Evolutionary conservation across 2,888 invertebrate species (phyloP).

Genomic region (Drosophila yooni): DNA sequence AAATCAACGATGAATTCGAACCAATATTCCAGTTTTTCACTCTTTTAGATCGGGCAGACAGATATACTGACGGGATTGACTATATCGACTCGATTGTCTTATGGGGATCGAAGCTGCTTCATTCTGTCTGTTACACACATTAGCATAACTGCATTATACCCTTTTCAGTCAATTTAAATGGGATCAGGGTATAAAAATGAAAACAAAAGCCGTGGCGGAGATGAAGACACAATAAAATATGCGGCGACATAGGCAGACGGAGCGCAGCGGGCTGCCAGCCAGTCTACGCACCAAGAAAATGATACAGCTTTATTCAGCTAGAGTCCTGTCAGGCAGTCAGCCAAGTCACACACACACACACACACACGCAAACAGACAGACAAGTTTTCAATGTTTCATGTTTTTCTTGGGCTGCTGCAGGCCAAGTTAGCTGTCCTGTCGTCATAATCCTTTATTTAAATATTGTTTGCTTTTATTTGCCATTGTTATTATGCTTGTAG

Average conservation of each 20-base stretch:
- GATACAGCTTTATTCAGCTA: constrained; percentile 18
- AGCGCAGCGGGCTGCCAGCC: constrained; percentile 70
- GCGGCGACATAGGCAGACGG: constrained; percentile 48
- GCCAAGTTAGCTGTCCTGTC: constrained; percentile 50
- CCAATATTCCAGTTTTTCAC: not conserved
- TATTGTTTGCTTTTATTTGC: constrained; percentile 74
- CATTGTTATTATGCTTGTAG: constrained; percentile 68
- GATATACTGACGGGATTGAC: not conserved
- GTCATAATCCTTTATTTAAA: constrained; percentile 78
- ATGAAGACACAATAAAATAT: constrained; percentile 54
- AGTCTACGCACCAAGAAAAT: constrained; percentile 63
- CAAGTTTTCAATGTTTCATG: constrained; percentile 38
- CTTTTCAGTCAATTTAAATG: not conserved
- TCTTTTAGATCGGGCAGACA: not conserved
- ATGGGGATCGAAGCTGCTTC: not conserved
- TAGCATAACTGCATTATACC: constrained; percentile 1
- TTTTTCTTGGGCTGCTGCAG: constrained; percentile 49
- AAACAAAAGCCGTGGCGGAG: constrained; percentile 11
- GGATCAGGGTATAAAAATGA: constrained; percentile 23
- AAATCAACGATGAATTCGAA: not conserved
- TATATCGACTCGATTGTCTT: not conserved
- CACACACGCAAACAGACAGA: constrained; percentile 27
- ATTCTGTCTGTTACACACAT: not conserved
- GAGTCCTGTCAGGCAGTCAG: constrained; percentile 45
- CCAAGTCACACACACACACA: constrained; percentile 24